A percentile compares a stretch with the other conserved stretches of the same genome.
These are phyloP conservation scores for Oreochromis spilurus DNA, from an alignment of 2,113 vertebrate species.

Conservation along the genomic window DNA sequence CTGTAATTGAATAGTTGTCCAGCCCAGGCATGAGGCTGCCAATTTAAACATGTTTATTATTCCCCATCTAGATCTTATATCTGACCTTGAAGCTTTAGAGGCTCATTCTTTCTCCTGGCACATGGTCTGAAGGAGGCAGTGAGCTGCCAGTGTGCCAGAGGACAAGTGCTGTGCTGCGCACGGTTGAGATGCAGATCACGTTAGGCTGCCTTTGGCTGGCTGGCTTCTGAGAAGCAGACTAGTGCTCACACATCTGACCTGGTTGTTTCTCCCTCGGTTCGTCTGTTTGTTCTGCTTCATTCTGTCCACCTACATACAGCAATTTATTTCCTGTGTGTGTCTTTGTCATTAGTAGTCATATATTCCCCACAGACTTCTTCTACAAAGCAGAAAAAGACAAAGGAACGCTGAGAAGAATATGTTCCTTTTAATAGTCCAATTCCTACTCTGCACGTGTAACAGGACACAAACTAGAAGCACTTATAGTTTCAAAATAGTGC, in stretches of 20 bases:
- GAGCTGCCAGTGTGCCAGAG: slow-evolving; percentile 48
- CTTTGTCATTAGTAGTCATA: slow-evolving; percentile 35
- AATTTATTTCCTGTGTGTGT: slow-evolving; percentile 30
- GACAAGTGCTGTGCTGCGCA: slow-evolving; percentile 39
- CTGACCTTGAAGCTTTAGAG: slow-evolving; percentile 54
- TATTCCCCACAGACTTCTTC: neutral
- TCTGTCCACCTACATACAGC: neutral
- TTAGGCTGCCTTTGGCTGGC: slow-evolving; percentile 38
- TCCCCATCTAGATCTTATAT: slow-evolving; percentile 30
- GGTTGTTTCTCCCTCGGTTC: slow-evolving; percentile 44
- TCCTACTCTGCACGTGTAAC: neutral
- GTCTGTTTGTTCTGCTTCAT: slow-evolving; percentile 33
- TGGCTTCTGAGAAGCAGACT: slow-evolving; percentile 51
- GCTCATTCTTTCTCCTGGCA: slow-evolving; percentile 34
- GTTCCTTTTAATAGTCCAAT: neutral
- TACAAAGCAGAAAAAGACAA: neutral
- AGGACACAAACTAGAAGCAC: neutral
- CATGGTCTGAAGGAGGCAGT: slow-evolving; percentile 32
- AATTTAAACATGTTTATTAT: slow-evolving; percentile 59
- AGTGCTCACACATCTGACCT: slow-evolving; percentile 50
- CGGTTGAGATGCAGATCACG: slow-evolving; percentile 65
- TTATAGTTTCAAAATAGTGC: neutral
- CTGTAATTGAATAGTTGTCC: slow-evolving; percentile 48
- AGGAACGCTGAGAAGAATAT: neutral
- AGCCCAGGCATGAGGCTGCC: slow-evolving; percentile 1